Conservation (phyloP, 2,888 invertebrate species). For the Onchidella celtica region DNA sequence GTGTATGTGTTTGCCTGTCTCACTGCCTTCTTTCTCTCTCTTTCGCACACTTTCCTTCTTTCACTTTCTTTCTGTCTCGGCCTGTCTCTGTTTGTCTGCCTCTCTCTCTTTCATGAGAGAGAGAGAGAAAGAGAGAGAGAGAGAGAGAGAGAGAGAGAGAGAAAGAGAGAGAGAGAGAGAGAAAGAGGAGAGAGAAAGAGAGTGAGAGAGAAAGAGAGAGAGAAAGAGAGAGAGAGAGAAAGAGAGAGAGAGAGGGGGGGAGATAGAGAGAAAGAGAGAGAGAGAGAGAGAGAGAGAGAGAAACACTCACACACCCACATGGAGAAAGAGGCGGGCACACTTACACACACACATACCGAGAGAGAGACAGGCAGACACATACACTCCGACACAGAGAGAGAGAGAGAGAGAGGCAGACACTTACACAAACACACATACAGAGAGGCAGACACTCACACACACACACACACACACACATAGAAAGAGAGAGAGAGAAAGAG, state of each 20-base stretch:
- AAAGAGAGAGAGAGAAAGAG: too few relatives aligned
- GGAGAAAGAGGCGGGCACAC: neutral
- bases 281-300: neutral
- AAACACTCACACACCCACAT: neutral
- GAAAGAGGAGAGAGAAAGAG: neutral
- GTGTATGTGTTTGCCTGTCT: neutral
- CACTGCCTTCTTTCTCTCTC: neutral
- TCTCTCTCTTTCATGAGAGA: too few relatives aligned
- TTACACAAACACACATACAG: too few relatives aligned
- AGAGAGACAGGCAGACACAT: too few relatives aligned
- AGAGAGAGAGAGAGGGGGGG: conserved; percentile 11
- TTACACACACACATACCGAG: too few relatives aligned
- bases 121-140: neutral
- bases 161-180: neutral
- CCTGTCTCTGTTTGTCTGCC: too few relatives aligned
- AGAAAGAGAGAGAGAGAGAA: conserved; percentile 14
- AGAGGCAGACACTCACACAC: too few relatives aligned
- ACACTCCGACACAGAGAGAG: too few relatives aligned
- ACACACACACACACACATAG: too few relatives aligned
- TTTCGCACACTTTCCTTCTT: neutral
- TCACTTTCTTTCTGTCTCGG: neutral
- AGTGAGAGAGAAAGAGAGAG: conserved; percentile 16
- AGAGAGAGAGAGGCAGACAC: too few relatives aligned
- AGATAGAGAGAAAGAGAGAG: neutral
- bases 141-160: neutral